Conservation (phyloP, 2,888 invertebrate species). For the Pheosia gnoma region DNA sequence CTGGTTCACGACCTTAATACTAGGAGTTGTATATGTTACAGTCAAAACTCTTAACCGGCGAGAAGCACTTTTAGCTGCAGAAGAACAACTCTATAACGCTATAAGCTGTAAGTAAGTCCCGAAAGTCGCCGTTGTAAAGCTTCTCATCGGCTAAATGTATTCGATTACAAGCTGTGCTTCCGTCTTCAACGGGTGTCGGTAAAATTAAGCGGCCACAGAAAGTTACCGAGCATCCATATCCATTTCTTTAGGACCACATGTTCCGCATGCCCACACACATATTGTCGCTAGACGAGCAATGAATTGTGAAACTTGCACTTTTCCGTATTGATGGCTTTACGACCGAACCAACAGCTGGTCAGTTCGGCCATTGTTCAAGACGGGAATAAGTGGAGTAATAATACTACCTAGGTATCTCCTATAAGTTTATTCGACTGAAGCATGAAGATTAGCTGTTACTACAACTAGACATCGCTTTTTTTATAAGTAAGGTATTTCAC, state of each 20-base stretch:
- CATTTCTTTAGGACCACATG: neutral
- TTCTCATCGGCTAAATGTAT: too few relatives aligned
- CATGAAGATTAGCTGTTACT: too few relatives aligned
- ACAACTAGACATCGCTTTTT: too few relatives aligned
- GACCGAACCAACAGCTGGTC: neutral
- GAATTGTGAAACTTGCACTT: neutral
- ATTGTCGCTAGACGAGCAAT: neutral
- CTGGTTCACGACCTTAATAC: constrained; percentile 7
- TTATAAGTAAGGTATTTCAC: too few relatives aligned
- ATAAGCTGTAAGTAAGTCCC: neutral
- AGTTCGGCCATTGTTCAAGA: too few relatives aligned
- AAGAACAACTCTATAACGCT: too few relatives aligned
- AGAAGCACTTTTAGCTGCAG: too few relatives aligned
- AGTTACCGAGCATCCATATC: neutral
- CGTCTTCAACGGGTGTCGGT: neutral
- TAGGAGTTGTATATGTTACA: neutral
- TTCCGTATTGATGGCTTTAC: neutral
- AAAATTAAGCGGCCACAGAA: neutral
- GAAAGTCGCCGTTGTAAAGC: neutral
- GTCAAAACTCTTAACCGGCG: too few relatives aligned
- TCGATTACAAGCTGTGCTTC: too few relatives aligned
- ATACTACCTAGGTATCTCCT: too few relatives aligned
- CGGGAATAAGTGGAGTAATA: too few relatives aligned
- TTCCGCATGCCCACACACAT: neutral
- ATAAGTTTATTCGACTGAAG: too few relatives aligned